These are phyloP conservation scores for Polydrusus pterygomalis DNA, from an alignment of 2,888 invertebrate species.

Conservation along the genomic window DNA sequence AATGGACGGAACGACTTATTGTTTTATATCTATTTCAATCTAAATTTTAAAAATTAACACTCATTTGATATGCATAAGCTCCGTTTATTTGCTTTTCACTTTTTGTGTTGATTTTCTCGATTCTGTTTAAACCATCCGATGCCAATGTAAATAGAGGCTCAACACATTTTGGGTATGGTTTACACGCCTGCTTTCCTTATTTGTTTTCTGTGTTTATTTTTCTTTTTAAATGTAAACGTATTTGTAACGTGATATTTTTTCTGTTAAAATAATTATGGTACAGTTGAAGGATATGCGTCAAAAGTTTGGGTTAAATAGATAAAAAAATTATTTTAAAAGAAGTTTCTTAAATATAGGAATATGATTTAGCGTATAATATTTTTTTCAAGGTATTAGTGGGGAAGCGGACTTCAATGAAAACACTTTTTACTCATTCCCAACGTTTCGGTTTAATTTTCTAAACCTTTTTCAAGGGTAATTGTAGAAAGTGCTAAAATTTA, in stretches of 20 bases:
- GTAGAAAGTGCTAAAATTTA: too few relatives aligned
- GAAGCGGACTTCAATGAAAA: too few relatives aligned
- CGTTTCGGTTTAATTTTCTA: too few relatives aligned
- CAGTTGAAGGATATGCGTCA: background rate
- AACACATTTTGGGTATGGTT: constrained; percentile 63
- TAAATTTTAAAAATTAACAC: constrained; percentile 45
- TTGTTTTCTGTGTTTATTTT: constrained; percentile 61
- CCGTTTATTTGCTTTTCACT: constrained; percentile 63
- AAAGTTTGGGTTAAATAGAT: background rate
- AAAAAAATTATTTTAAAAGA: background rate
- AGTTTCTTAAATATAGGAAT: too few relatives aligned
- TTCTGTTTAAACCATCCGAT: constrained; percentile 64
- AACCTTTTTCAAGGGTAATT: too few relatives aligned
- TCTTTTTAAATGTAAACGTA: constrained; percentile 58
- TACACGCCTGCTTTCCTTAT: constrained; percentile 62
- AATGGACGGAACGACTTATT: background rate
- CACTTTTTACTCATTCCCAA: too few relatives aligned
- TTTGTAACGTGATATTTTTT: constrained; percentile 26
- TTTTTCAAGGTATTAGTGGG: too few relatives aligned
- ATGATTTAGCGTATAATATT: too few relatives aligned
- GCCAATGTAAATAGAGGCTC: constrained; percentile 65
- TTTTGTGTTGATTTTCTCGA: constrained; percentile 66
- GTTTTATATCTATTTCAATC: constrained; percentile 18
- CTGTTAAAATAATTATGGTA: constrained; percentile 9
- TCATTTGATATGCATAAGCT: constrained; percentile 29